Conservation (phyloP, 2,888 invertebrate genomes). For the Mongoloraphidia duomilia region DNA sequence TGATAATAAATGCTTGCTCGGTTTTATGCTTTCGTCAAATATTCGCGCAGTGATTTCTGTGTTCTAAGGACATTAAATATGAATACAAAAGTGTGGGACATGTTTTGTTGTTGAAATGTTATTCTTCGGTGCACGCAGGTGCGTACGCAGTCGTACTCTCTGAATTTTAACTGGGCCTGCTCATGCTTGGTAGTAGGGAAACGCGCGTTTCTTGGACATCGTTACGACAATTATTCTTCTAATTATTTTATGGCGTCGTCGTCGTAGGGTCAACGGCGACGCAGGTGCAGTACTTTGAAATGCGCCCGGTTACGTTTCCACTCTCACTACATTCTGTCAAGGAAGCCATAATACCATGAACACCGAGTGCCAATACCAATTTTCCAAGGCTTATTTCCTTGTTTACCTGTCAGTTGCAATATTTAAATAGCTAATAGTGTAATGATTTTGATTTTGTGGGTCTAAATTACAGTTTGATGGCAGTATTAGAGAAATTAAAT, state of each 20-base stretch:
- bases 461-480: too few relatives aligned
- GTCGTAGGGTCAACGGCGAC: background rate
- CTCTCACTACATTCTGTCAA: too few relatives aligned
- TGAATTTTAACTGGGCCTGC: constrained; percentile 79
- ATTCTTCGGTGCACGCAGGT: constrained; percentile 62
- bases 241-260: constrained; percentile 7
- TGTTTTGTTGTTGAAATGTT: constrained; percentile 19
- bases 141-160: constrained; percentile 91
- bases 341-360: too few relatives aligned
- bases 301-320: too few relatives aligned
- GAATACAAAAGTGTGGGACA: background rate
- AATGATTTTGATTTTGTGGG: too few relatives aligned
- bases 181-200: constrained; percentile 55
- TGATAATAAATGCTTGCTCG: background rate
- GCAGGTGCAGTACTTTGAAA: background rate
- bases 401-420: too few relatives aligned
- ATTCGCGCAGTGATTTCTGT: background rate
- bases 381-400: too few relatives aligned
- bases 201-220: constrained; percentile 25
- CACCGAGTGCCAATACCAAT: too few relatives aligned
- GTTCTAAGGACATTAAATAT: too few relatives aligned
- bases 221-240: background rate
- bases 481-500: too few relatives aligned
- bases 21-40: background rate
- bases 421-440: too few relatives aligned